phyloP scores from a whole-genome alignment of 2,888 invertebrate genomes.

The Brenthis ino region DNA sequence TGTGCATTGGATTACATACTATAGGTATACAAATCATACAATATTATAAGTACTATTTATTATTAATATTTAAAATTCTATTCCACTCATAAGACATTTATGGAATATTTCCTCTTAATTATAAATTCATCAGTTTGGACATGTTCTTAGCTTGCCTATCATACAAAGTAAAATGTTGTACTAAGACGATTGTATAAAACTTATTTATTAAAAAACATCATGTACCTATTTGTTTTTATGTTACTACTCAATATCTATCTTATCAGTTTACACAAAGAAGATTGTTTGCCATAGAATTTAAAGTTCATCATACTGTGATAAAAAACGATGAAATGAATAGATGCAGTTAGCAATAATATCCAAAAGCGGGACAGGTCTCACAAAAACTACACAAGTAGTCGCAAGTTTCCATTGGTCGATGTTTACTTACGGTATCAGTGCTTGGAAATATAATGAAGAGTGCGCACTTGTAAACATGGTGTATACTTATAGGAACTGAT shows the following conservation, averaged over 20 bases:
- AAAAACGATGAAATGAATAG: conserved; percentile 5
- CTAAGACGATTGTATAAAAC: too few species aligned
- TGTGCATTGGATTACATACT: conserved; percentile 39
- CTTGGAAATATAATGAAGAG: conserved; percentile 18
- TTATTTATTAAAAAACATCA: too few species aligned
- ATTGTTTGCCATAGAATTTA: background rate
- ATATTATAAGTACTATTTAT: too few species aligned
- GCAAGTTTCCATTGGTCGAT: background rate
- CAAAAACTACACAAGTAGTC: conserved; percentile 20
- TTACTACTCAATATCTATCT: too few species aligned
- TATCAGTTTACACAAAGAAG: background rate
- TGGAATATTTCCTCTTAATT: too few species aligned
- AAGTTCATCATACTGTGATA: background rate
- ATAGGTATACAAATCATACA: background rate
- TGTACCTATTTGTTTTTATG: too few species aligned
- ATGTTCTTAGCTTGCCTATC: too few species aligned
- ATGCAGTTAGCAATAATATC: background rate
- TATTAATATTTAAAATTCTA: too few species aligned
- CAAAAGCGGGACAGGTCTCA: conserved; percentile 17
- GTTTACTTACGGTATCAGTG: conserved; percentile 12
- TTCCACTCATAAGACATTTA: too few species aligned
- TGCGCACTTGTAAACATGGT: conserved; percentile 21
- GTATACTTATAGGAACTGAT: conserved; percentile 15
- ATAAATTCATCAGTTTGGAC: too few species aligned
- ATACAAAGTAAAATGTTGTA: too few species aligned